Percentiles rank a stretch among this genome's conserved stretches.
These are phyloP conservation scores for Halichoerus grypus DNA, from an alignment of 2,113 vertebrate genomes.

Conservation along the genomic window DNA sequence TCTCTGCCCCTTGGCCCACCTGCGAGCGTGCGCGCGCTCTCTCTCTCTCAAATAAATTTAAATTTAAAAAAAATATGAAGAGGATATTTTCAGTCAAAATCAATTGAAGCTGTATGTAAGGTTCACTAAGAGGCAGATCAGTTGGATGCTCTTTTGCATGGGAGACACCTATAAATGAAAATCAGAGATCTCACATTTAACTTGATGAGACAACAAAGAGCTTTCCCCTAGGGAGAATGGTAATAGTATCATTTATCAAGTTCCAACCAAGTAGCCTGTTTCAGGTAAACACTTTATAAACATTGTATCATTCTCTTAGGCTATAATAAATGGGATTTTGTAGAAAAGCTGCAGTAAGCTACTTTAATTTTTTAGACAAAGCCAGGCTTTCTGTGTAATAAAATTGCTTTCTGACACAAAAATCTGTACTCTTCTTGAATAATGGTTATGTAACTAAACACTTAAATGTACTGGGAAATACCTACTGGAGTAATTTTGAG, in stretches of 20 bases:
- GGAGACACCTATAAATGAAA: not conserved
- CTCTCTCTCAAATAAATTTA: not conserved
- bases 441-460: not conserved
- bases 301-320: not conserved
- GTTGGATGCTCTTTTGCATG: not conserved
- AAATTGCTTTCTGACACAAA: conserved; percentile 47
- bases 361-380: not conserved
- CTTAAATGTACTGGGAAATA: conserved; percentile 4
- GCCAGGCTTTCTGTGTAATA: not conserved
- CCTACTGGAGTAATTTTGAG: not conserved
- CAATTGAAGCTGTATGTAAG: not conserved
- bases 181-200: not conserved
- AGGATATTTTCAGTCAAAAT: not conserved
- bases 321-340: not conserved
- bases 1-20: not conserved
- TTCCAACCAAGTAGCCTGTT: not conserved
- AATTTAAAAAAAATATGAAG: not conserved
- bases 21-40: too few relatives aligned
- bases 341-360: not conserved
- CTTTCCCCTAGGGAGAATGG: not conserved
- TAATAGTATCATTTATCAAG: not conserved
- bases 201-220: not conserved
- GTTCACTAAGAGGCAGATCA: not conserved
- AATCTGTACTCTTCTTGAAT: conserved; percentile 14
- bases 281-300: not conserved